A percentile compares a stretch with the other conserved stretches of the same genome.
Evolutionary conservation across 2,113 vertebrate species (phyloP).

Genomic region (Euleptes europaea): DNA sequence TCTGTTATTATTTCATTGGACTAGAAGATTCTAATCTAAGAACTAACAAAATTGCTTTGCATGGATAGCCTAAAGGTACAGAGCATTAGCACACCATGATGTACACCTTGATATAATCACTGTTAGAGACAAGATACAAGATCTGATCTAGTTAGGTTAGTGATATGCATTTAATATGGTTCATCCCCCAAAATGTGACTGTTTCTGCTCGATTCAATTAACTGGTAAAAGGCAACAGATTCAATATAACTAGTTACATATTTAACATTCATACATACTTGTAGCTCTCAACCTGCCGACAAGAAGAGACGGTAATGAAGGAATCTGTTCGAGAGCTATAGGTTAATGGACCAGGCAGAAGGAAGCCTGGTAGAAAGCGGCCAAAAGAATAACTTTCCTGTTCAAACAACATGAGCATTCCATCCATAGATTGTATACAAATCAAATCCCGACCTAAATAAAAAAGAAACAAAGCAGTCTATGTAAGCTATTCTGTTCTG

Average conservation of each 20-base stretch:
- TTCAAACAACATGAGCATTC: constrained; percentile 97
- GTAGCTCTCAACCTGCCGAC: constrained; percentile 92
- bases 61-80: neutral
- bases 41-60: neutral
- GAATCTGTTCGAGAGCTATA: constrained; percentile 91
- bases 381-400: constrained; percentile 97
- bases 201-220: neutral
- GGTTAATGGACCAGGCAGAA: constrained; percentile 90
- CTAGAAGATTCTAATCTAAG: neutral
- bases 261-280: constrained; percentile 77
- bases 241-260: neutral
- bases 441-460: constrained; percentile 90
- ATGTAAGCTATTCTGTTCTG: neutral
- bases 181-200: neutral
- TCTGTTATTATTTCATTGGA: neutral
- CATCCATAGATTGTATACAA: constrained; percentile 97
- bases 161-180: neutral
- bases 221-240: neutral
- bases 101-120: neutral
- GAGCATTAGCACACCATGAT: neutral
- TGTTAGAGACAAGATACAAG: neutral
- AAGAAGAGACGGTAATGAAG: constrained; percentile 93
- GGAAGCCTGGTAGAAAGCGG: constrained; percentile 90
- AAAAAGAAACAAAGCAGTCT: constrained; percentile 39
- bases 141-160: neutral